Base-by-base conservation (phyloP, 2,113 vertebrate species). In the Anseranas semipalmata region DNA sequence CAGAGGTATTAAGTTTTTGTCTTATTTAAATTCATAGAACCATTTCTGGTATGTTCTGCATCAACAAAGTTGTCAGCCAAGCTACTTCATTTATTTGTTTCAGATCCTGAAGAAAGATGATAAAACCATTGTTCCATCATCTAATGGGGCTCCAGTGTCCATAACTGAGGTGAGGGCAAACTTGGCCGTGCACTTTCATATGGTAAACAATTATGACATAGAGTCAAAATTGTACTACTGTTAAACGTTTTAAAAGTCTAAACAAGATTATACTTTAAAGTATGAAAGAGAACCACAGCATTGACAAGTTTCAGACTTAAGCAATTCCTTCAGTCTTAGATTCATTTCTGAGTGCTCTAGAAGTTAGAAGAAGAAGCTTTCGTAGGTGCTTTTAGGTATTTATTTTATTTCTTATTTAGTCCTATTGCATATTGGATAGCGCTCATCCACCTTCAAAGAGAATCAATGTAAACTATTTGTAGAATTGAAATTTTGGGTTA, bases 21-120 rank as follows among this genome's bases (percentile, higher is more conserved):
- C n/a, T 89, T 78, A 59, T 9, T 19, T 72, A 78, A 50, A 27
- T 56, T 43, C 3, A 1, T 50, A 41, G 22, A 37, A 37, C 67
- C 73, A 17, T n/a, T 45, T 17, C 46, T 80, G 58, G 16, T 30
- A 32, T 28, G 7, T 74, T 67, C 50, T 77, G 18, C n/a, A 27
- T 9, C 28, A 46, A 32, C n/a, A 9, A 39, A 74, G n/a, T 17
- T 81, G 25, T 75, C 65, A 78, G 48, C 18, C 53, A 87, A 87
- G 50, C 59, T 32, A 35, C 89, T 78, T 91, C 28, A 30, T 62
- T 15, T 77, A 4, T 74, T 85, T 65, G 32, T 93, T 92, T 93
- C 94, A 98, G 98, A 77, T 98, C 75, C 79, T 97, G 89, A 98
- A 98, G 95, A 98, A 97, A 91, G 97, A 98, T 12, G 97, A 97